Evolutionary conservation across 2,888 invertebrate genomes (phyloP).

Genomic region (Nezara viridula): DNA sequence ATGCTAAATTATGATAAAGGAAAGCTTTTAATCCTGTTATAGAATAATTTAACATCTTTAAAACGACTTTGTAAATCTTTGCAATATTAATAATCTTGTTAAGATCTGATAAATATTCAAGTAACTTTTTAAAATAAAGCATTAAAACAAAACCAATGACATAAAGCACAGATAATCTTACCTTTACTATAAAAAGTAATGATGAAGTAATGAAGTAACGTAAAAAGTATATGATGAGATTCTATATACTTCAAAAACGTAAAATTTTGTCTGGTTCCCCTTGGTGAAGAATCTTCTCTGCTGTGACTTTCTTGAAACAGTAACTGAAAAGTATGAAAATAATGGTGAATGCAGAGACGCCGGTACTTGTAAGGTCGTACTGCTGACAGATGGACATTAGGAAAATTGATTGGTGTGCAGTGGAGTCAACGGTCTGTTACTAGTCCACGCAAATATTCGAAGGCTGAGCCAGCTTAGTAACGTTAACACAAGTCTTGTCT

Average conservation of each 20-base stretch:
- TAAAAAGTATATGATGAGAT: not conserved
- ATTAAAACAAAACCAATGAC: not conserved
- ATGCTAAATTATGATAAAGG: too few species aligned
- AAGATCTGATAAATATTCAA: too few species aligned
- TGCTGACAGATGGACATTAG: not conserved
- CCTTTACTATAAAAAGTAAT: not conserved
- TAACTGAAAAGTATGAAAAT: not conserved
- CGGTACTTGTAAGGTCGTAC: not conserved
- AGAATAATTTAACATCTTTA: too few species aligned
- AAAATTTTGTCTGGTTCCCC: not conserved
- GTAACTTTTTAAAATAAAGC: too few species aligned
- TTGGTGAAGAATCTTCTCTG: not conserved
- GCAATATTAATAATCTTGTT: too few species aligned
- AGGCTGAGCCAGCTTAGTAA: not conserved
- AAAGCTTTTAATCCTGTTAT: too few species aligned
- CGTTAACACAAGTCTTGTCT: too few species aligned
- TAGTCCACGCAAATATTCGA: not conserved
- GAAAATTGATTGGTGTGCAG: conserved; percentile 3
- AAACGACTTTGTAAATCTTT: too few species aligned
- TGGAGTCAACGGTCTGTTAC: conserved; percentile 5
- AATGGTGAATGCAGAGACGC: not conserved
- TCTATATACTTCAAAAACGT: not conserved
- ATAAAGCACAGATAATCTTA: not conserved
- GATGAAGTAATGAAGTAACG: too few species aligned
- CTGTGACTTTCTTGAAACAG: not conserved